Conservation (phyloP, 2,888 invertebrate species). For the Plebejus argus region DNA sequence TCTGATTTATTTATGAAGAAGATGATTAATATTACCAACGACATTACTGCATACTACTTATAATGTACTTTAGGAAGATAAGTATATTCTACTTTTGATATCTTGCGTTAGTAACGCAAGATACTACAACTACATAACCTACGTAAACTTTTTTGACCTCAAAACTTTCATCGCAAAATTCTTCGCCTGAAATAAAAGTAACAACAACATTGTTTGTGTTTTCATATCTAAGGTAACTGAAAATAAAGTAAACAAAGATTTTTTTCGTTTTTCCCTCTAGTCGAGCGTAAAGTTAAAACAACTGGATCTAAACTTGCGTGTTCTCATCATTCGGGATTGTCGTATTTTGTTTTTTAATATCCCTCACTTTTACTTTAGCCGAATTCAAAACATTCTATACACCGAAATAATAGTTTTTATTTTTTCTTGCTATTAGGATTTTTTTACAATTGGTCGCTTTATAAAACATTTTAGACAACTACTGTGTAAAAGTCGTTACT, state of each 20-base stretch:
- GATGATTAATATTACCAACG: neutral
- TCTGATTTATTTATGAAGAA: conserved; percentile 9
- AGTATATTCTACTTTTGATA: neutral
- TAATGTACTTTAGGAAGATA: too few relatives aligned
- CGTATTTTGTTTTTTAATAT: conserved; percentile 1
- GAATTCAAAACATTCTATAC: neutral
- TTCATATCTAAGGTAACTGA: neutral
- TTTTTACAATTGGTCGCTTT: neutral
- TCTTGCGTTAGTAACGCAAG: too few relatives aligned
- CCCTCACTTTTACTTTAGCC: conserved; percentile 4
- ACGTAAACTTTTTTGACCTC: neutral
- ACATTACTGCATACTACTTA: neutral
- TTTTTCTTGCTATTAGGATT: neutral
- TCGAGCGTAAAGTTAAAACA: conserved; percentile 20
- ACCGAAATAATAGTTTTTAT: neutral
- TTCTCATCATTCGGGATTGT: neutral
- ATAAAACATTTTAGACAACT: neutral
- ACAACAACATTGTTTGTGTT: neutral
- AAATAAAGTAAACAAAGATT: conserved; percentile 6
- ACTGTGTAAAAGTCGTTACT: neutral
- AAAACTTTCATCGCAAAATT: neutral
- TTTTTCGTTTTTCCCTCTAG: conserved; percentile 12
- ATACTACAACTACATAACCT: too few relatives aligned
- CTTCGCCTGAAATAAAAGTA: neutral
- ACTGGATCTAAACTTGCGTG: conserved; percentile 15